These are phyloP conservation scores for Chloroceryle aenea DNA, from an alignment of 2,113 vertebrate species.

Conservation along the genomic window DNA sequence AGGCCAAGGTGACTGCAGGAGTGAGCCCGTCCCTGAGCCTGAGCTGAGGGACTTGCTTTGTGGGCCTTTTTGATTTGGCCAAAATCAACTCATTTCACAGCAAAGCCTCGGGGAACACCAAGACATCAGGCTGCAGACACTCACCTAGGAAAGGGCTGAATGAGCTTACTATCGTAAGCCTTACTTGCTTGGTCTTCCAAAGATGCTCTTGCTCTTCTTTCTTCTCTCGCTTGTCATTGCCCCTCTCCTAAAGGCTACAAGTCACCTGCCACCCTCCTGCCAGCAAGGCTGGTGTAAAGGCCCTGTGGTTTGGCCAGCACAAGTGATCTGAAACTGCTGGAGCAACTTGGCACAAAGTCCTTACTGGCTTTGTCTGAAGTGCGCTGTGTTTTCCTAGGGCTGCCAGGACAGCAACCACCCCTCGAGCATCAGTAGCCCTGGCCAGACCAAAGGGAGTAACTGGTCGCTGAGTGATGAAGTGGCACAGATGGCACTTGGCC, in stretches of 20 bases:
- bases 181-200: background rate
- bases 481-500: rapidly evolving
- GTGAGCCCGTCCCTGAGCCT: background rate
- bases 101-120: background rate
- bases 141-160: background rate
- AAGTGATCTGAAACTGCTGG: background rate
- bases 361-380: background rate
- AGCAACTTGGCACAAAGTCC: background rate
- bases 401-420: background rate
- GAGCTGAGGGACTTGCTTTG: background rate
- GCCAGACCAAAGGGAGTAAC: background rate
- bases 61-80: background rate
- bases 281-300: background rate
- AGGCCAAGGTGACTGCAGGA: background rate
- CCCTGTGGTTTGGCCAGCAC: background rate
- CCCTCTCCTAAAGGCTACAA: background rate
- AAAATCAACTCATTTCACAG: background rate
- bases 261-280: background rate
- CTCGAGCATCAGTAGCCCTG: background rate
- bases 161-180: background rate
- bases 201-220: background rate
- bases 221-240: background rate
- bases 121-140: background rate
- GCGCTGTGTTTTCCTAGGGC: background rate
- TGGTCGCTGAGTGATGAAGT: rapidly evolving